Evolutionary conservation across 2,113 vertebrate species (phyloP), one percentile per base, ranked within the genome.

Genomic region (Amia ocellicauda): DNA sequence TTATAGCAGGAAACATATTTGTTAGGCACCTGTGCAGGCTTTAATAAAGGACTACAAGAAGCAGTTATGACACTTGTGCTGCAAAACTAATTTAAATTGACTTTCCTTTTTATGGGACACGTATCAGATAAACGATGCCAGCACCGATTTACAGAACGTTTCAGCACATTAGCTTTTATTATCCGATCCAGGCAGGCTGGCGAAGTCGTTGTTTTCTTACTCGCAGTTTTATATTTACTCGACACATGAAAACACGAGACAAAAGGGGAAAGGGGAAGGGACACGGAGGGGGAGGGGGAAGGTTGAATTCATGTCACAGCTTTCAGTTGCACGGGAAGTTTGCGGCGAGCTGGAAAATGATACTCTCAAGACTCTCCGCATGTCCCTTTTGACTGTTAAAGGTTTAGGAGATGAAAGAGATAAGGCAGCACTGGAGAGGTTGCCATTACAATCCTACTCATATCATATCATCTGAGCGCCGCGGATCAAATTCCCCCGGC

Each of bases 391-490:
- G 77, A 77, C 50, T 23, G 51, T 51, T 76, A 74, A 73, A 54
- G 62, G 59, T 56, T 68, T 76, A 68, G 78, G 70, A 84, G 70
- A 72, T 75, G 69, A 83, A 80, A 76, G 70, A 68, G 58, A 74
- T 63, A 64, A 66, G 71, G 49, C 57, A 75, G 69, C 62, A 76
- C 7, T 42, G 47, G 72, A 58, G 60, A 50, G 55, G n/a, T 66
- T 70, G 60, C 11, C 53, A 17, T 74, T 79, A 67, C 54, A 72
- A 68, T 42, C 54, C n/a, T 40, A 19, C 20, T 70, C 70, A 65
- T 68, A 63, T 62, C 64, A 54, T 63, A 63, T 58, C 58, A 61
- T 40, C 7, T 62, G 62, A 19, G 41, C 23, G 50, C 29, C 60
- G 58, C 55, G 67, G 20, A 59, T 68, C 72, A 58, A 62, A 66